A percentile compares a stretch with the other conserved stretches of the same genome.
These are phyloP conservation scores for Horisme vitalbata DNA, from an alignment of 2,888 invertebrate species.

Conservation along the genomic window DNA sequence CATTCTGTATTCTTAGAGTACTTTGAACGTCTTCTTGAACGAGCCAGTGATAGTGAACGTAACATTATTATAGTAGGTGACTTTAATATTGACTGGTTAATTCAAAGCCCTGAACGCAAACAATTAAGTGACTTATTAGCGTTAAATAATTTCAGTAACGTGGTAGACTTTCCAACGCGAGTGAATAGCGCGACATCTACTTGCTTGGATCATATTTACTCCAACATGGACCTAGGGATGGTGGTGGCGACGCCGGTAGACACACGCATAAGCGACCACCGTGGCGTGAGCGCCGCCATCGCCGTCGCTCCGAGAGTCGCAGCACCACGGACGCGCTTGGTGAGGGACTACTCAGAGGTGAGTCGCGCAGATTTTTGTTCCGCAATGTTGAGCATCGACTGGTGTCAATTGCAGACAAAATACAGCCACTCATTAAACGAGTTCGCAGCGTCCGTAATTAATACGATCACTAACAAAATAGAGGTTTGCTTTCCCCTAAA, in stretches of 20 bases:
- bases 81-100: neutral
- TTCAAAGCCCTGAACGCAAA: neutral
- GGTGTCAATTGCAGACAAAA: neutral
- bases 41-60: neutral
- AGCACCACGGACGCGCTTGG: neutral
- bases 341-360: neutral
- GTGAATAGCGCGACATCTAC: neutral
- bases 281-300: neutral
- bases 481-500: neutral
- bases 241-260: neutral
- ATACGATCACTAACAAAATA: no score
- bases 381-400: constrained; percentile 2
- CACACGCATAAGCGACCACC: neutral
- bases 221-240: neutral
- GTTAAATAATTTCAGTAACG: neutral
- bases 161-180: constrained; percentile 4
- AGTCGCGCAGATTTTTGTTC: neutral
- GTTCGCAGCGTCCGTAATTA: no score
- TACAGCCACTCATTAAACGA: no score
- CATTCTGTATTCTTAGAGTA: neutral
- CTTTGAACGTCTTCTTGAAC: constrained; percentile 6
- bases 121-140: neutral
- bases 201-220: constrained; percentile 4
- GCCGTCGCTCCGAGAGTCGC: neutral
- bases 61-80: constrained; percentile 3